phyloP scores from a whole-genome alignment of 2,888 invertebrate genomes.

The Chydorus sphaericus region DNA sequence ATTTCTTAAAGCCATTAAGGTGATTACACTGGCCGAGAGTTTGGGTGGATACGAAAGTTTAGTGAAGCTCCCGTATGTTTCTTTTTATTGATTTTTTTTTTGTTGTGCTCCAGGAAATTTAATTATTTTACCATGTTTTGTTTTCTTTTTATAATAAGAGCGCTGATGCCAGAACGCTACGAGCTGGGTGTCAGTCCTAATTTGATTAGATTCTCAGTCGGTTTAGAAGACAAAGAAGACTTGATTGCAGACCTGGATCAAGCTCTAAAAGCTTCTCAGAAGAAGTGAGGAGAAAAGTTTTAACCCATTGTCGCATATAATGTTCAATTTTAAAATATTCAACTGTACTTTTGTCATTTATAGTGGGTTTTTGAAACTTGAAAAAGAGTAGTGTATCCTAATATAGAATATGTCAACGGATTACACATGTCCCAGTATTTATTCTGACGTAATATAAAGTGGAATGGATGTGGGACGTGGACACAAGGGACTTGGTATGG shows the following conservation, averaged over 20 bases:
- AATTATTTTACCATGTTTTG: not conserved
- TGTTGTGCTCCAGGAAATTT: not conserved
- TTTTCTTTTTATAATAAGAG: constrained; percentile 39
- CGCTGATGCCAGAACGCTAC: constrained; percentile 67
- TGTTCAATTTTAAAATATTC: no score
- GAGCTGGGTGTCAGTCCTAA: constrained; percentile 67
- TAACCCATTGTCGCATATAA: no score
- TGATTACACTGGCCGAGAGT: constrained; percentile 81
- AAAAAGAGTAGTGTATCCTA: no score
- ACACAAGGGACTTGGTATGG: no score
- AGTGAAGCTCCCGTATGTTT: constrained; percentile 77
- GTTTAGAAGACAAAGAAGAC: constrained; percentile 74
- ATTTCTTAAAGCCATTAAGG: constrained; percentile 54
- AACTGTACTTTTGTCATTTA: no score
- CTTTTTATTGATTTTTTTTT: no score
- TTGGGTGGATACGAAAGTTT: constrained; percentile 90
- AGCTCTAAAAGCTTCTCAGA: constrained; percentile 58
- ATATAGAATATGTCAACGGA: no score
- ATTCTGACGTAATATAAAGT: no score
- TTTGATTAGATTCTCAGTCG: constrained; percentile 74
- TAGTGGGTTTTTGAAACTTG: no score
- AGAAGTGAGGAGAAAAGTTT: no score
- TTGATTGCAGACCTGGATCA: constrained; percentile 67
- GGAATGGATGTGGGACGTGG: no score
- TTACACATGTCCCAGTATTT: no score